Evolutionary conservation across 2,113 vertebrate species (phyloP).

Genomic region (Canis aureus): DNA sequence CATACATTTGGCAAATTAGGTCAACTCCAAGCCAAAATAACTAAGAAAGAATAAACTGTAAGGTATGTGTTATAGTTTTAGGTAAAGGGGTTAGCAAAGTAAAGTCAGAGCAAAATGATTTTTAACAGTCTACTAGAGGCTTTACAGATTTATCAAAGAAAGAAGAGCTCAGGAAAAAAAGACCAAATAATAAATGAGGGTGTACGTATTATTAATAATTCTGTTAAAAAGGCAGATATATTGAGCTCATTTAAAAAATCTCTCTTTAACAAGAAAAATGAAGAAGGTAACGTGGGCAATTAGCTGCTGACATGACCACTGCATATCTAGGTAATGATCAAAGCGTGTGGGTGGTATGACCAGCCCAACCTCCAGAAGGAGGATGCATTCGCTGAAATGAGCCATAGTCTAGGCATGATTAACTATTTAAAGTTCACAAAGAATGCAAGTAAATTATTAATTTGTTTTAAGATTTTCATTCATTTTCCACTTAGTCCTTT

Average conservation of each 20-base stretch:
- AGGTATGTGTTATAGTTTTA: neutral
- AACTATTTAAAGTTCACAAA: slow-evolving; percentile 51
- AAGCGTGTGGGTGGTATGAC: slow-evolving; percentile 71
- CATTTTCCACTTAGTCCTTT: slow-evolving; percentile 40
- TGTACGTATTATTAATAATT: slow-evolving; percentile 81
- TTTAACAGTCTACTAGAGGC: slow-evolving; percentile 24
- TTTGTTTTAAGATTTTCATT: slow-evolving; percentile 44
- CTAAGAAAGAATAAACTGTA: neutral
- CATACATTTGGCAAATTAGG: neutral
- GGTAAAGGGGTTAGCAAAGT: neutral
- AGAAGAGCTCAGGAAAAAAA: slow-evolving; percentile 68
- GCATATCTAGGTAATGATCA: slow-evolving; percentile 78
- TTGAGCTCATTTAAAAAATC: slow-evolving; percentile 83
- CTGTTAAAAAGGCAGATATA: slow-evolving; percentile 81
- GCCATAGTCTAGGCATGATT: neutral
- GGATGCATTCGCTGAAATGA: neutral
- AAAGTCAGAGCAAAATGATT: slow-evolving; percentile 44
- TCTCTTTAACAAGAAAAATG: slow-evolving; percentile 84
- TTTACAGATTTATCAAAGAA: slow-evolving; percentile 72
- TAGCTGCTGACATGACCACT: slow-evolving; percentile 80
- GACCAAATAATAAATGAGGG: slow-evolving; percentile 80
- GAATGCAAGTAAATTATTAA: neutral
- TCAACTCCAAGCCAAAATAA: neutral
- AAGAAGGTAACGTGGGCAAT: slow-evolving; percentile 79
- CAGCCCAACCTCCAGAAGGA: slow-evolving; percentile 2